A percentile compares a stretch with the other conserved stretches of the same genome.
phyloP scores from a whole-genome alignment of 2,797 vertebrate species.

The Cottoperca gobio region DNA sequence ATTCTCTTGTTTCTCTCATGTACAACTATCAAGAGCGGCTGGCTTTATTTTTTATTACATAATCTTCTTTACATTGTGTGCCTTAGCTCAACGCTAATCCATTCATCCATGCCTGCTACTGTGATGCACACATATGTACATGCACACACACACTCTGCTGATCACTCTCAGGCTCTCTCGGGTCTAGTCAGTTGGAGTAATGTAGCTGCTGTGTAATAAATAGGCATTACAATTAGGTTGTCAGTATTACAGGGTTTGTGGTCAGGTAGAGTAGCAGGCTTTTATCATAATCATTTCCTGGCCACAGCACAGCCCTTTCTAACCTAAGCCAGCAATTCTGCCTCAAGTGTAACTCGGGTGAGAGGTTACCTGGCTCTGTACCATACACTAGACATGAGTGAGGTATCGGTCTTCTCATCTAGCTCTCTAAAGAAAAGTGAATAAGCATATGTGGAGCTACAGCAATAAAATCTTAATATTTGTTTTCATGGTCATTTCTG shows the following conservation, averaged over 20 bases:
- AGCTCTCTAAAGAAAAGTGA: not conserved
- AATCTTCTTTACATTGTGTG: conserved; percentile 72
- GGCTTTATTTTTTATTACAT: conserved; percentile 69
- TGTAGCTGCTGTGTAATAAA: conserved; percentile 57
- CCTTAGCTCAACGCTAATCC: conserved; percentile 71
- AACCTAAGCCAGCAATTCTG: not conserved
- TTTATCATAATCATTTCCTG: conserved; percentile 42
- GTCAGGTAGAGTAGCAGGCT: conserved; percentile 23
- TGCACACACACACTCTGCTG: conserved; percentile 29
- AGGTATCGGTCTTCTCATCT: not conserved
- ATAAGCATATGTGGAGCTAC: not conserved
- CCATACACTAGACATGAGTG: not conserved
- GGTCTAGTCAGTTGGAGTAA: conserved; percentile 39
- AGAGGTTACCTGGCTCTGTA: not conserved
- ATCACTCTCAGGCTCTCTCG: conserved; percentile 51
- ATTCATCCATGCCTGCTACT: conserved; percentile 68
- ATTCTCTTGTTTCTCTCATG: conserved; percentile 53
- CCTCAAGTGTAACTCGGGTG: not conserved
- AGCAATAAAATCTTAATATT: too few relatives aligned
- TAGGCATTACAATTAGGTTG: conserved; percentile 49
- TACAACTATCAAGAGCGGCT: conserved; percentile 56
- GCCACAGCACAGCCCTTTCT: not conserved
- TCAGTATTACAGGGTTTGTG: conserved; percentile 42
- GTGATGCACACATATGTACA: conserved; percentile 26
- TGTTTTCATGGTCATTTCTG: not conserved